Evolutionary conservation across 1,140 invertebrate species (phyloP).

Genomic region (Monomorium pharaonis): DNA sequence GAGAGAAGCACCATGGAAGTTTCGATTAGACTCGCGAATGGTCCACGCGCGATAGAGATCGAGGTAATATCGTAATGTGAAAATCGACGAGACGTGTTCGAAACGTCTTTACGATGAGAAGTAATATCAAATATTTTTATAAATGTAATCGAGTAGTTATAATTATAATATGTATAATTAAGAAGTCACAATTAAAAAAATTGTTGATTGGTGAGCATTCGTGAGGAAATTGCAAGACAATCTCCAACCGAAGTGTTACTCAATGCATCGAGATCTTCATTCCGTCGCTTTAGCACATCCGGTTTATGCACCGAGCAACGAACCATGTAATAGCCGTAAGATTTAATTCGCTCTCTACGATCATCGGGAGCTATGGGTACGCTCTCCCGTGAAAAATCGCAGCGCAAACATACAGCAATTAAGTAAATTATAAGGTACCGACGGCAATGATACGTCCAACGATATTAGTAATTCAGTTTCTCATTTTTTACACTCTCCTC

Average conservation of each 20-base stretch:
- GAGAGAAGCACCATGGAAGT: conserved; percentile 2
- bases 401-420: neutral
- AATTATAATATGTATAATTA: neutral
- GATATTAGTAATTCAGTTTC: neutral
- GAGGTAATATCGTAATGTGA: neutral
- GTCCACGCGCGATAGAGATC: neutral
- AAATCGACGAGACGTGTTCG: neutral
- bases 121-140: neutral
- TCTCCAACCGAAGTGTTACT: neutral
- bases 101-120: neutral
- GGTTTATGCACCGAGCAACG: conserved; percentile 16
- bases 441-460: neutral
- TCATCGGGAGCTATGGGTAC: neutral
- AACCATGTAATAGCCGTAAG: conserved; percentile 17
- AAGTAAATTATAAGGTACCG: conserved; percentile 17
- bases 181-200: neutral
- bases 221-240: neutral
- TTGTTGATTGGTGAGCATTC: neutral
- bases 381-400: neutral
- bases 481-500: neutral
- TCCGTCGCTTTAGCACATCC: neutral
- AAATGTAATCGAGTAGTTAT: neutral
- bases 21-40: conserved; percentile 24
- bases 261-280: neutral
- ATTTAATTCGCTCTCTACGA: conserved; percentile 10